Evolutionary conservation across 2,888 invertebrate genomes (phyloP), one percentile per base, ranked within the genome.

Genomic region (Leucania comma): DNA sequence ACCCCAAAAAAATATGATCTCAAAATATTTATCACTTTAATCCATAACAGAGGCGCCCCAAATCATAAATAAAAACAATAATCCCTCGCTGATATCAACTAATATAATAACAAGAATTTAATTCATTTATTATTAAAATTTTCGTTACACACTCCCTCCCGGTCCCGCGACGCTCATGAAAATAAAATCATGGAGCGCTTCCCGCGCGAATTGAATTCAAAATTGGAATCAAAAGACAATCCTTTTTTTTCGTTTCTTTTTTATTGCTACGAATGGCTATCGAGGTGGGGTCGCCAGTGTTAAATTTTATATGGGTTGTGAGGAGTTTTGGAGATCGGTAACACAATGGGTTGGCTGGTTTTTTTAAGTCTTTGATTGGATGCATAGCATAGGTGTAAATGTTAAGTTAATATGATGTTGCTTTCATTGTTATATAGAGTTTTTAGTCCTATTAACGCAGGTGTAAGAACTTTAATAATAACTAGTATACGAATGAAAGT

Each of bases 161-260:
- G 51, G 87, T 94, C 94, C 94, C 95, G 88, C 80, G 91, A 85
- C 93, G 90, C 91, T 94, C 94, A 95, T 95, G 95, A 95, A 95
- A 95, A 95, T 95, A 95, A 95, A 95, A 96, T 95, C 95, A 95
- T 95, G 95, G 92, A 91, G 87, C 89, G 86, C 90, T 90, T 91
- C 93, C 93, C 92, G 92, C 91, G 93, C 89, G 93, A 92, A 95
- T 96, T 95, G 95, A 94, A 94, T 94, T 92, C 94, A 92, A 94
- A 95, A 95, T 94, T 94, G 95, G 94, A 93, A 95, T 94, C 95
- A 94, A 91, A 93, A 93, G 94, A 93, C 94, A 94, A 94, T 94
- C 93, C 93, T 93, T 94, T 93, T 89, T 91, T 91, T 88, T 89
- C 90, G 61, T 73, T 79, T 62, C 68, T 86, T 92, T 92, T 95